Evolutionary conservation across 2,797 vertebrate species (phyloP), one percentile per base, ranked within the genome.

Genomic region (Sciurus vulgaris): DNA sequence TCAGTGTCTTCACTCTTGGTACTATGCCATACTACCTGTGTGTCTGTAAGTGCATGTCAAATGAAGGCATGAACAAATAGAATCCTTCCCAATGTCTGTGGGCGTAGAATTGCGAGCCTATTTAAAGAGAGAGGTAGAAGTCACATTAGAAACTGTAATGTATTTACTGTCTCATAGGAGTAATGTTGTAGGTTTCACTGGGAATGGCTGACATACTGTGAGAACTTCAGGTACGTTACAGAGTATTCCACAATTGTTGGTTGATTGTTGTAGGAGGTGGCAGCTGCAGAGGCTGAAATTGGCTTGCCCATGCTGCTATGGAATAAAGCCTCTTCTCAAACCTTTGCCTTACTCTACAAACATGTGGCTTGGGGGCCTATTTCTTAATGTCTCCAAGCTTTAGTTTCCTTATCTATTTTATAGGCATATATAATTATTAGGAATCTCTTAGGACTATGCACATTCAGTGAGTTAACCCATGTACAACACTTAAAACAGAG

Each of bases 381-480:
- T 44, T 86, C 49, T 81, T 69, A 84, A 44, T 20, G 3, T 65
- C 5, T 69, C 12, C 28, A 91, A 90, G 15, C 41, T 56, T 89
- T 18, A 2, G 9, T 79, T 95, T 93, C 8, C 73, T 79, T 79
- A 49, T 67, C 83, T 96, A 38, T 96, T 87, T 85, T 72, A 74
- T 49, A 70, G 7, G 13, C 10, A 15, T 51, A 20, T 72, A 56
- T 38, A 56, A 18, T 91, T 86, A 54, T 86, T 89, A 85, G 8
- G 18, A 13, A 28, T 94, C 65, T 84, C 24, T 86, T 74, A 83
- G 38, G 72, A 89, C 38, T 72, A 20, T 69, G 59, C 78, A 3
- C 72, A 70, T 67, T 83, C 56, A 72, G 30, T 28, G 20, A 95
- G 38, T 85, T 96, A 84, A 86, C 17, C 59, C 6, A 51, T 65